Percentiles rank a stretch among this genome's conserved stretches.
Evolutionary conservation across 53 echinoderm and acorn worm genomes (phyloP).

Genomic region (Pentamera pediparva): DNA sequence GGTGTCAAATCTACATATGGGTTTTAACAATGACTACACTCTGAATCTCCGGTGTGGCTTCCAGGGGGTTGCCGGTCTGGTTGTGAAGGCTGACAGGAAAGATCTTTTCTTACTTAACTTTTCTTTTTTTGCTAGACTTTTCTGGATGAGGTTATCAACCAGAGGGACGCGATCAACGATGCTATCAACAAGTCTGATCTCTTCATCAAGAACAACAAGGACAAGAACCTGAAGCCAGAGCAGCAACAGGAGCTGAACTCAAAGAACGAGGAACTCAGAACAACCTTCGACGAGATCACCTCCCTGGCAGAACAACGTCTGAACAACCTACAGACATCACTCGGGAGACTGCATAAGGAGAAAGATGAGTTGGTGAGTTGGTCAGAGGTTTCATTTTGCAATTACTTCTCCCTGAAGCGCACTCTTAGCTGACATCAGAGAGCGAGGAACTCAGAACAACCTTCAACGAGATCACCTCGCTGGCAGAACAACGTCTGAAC

Average conservation of each 20-base stretch:
- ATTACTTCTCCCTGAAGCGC: no score
- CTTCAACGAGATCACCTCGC: constrained; percentile 52
- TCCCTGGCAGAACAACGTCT: constrained; percentile 63
- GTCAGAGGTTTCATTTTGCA: no score
- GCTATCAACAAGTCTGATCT: constrained; percentile 54
- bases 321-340: constrained; percentile 53
- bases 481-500: constrained; percentile 65
- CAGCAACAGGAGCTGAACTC: constrained; percentile 75
- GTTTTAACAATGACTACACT: neutral
- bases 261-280: constrained; percentile 71
- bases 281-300: constrained; percentile 62
- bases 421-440: constrained; percentile 68
- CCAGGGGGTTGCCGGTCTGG: no score
- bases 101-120: neutral
- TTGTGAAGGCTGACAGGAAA: no score
- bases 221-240: constrained; percentile 75
- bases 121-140: constrained; percentile 49
- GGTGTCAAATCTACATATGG: neutral
- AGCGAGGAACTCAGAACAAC: constrained; percentile 66
- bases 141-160: constrained; percentile 88
- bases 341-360: constrained; percentile 66
- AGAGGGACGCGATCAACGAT: constrained; percentile 80
- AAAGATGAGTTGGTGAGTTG: constrained; percentile 87
- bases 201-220: constrained; percentile 73
- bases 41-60: no score